Percentiles rank a stretch among this genome's conserved stretches.
phyloP scores from a whole-genome alignment of 2,888 invertebrate species.

The Cerceris ruficornis region DNA sequence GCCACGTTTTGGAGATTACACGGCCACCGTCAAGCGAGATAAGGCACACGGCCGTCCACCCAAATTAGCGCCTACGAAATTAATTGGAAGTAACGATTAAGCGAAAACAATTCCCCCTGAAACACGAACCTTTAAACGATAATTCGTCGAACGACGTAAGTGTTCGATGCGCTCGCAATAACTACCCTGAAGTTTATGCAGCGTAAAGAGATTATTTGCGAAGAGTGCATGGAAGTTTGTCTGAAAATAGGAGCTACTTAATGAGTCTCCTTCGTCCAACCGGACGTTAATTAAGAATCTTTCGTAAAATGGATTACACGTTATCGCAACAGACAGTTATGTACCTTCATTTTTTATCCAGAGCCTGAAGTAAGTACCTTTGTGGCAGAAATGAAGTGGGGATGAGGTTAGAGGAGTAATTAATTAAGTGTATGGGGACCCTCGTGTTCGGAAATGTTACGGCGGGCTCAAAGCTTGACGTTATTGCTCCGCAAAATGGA shows the following conservation, averaged over 20 bases:
- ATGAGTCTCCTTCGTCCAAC: slow-evolving; percentile 8
- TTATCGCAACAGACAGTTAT: slow-evolving; percentile 54
- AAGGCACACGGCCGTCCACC: not conserved
- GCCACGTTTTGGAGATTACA: slow-evolving; percentile 10
- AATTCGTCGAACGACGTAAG: not conserved
- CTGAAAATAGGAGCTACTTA: too few species aligned
- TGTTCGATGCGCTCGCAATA: too few species aligned
- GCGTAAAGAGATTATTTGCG: too few species aligned
- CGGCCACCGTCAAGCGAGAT: not conserved
- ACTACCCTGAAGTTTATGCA: too few species aligned
- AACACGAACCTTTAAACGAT: not conserved
- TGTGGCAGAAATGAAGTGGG: slow-evolving; percentile 8
- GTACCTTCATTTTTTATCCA: slow-evolving; percentile 50
- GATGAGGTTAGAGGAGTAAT: slow-evolving; percentile 57
- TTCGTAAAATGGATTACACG: slow-evolving; percentile 50
- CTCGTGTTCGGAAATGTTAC: slow-evolving; percentile 68
- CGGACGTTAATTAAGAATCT: slow-evolving; percentile 59
- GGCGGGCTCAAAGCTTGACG: slow-evolving; percentile 56
- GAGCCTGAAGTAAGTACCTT: not conserved
- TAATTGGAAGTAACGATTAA: not conserved
- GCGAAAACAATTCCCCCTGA: not conserved
- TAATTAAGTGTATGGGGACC: slow-evolving; percentile 71
- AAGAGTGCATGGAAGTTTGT: too few species aligned
- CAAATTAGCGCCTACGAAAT: not conserved
- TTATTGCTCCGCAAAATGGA: slow-evolving; percentile 68